A percentile compares a stretch with the other conserved stretches of the same genome.
Evolutionary conservation across 2,797 vertebrate species (phyloP).

Genomic region (Hylomyscus alleni): DNA sequence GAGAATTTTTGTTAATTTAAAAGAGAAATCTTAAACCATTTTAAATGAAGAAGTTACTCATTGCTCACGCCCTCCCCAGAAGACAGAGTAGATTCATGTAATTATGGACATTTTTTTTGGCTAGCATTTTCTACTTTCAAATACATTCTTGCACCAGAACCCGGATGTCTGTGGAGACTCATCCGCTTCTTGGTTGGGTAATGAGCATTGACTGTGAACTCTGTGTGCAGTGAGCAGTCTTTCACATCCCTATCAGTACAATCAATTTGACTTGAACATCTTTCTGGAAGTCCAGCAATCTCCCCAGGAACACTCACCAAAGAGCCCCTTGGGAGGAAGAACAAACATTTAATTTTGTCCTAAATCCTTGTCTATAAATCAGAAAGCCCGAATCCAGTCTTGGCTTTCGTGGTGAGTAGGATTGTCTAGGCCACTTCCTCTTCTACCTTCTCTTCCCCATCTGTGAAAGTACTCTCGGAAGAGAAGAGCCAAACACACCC

Average conservation of each 20-base stretch:
- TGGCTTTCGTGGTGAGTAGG: constrained; percentile 30
- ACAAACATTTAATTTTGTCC: constrained; percentile 19
- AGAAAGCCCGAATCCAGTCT: background rate
- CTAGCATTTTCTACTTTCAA: background rate
- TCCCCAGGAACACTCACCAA: constrained; percentile 22
- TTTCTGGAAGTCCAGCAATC: constrained; percentile 61
- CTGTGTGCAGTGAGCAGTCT: background rate
- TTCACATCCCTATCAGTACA: background rate
- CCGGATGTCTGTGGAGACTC: constrained; percentile 49
- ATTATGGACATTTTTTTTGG: constrained; percentile 69
- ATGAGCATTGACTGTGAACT: background rate
- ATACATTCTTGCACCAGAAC: background rate
- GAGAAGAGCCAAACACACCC: background rate
- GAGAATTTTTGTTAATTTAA: constrained; percentile 78
- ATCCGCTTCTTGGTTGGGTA: constrained; percentile 58
- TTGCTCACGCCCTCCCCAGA: background rate
- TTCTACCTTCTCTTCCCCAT: background rate
- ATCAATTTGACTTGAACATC: constrained; percentile 38
- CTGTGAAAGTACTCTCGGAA: constrained; percentile 1
- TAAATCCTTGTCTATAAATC: constrained; percentile 24
- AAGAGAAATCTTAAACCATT: constrained; percentile 78
- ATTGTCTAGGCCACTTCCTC: constrained; percentile 31
- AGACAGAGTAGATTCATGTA: constrained; percentile 57
- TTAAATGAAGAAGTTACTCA: constrained; percentile 67
- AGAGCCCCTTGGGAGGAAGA: constrained; percentile 22